A percentile compares a stretch with the other conserved stretches of the same genome.
Conservation (phyloP, 2,797 vertebrate species). For the Sebastes itinus region DNA sequence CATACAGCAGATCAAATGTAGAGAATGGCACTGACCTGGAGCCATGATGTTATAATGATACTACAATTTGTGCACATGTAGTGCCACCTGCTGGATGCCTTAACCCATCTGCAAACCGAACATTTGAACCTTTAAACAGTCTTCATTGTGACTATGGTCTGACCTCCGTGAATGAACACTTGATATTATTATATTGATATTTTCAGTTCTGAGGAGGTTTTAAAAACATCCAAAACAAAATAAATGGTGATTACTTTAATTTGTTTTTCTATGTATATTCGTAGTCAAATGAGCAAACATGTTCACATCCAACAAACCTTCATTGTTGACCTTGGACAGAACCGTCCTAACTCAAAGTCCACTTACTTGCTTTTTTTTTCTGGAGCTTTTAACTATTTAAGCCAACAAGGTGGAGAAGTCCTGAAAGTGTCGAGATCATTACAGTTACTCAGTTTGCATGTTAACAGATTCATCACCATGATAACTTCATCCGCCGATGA, state of each 20-base stretch:
- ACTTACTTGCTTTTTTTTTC: no score
- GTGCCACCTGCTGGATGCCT: constrained; percentile 7
- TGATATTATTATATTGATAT: neutral
- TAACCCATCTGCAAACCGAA: neutral
- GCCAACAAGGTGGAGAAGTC: no score
- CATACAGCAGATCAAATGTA: neutral
- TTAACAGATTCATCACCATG: neutral
- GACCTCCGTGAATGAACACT: neutral
- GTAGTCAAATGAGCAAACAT: no score
- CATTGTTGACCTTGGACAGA: no score
- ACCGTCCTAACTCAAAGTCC: no score
- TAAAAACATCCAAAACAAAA: neutral
- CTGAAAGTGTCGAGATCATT: no score
- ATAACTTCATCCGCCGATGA: neutral
- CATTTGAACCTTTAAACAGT: neutral
- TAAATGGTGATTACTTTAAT: neutral
- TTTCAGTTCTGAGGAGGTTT: neutral
- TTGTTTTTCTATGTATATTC: neutral
- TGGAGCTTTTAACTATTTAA: no score
- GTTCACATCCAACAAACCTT: no score
- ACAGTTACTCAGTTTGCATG: no score
- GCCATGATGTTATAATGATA: neutral
- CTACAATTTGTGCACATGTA: neutral
- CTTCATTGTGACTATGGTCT: neutral
- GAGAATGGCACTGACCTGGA: neutral